These are phyloP conservation scores for Drosophila leontia DNA, from an alignment of 1,140 invertebrate species.

Conservation along the genomic window DNA sequence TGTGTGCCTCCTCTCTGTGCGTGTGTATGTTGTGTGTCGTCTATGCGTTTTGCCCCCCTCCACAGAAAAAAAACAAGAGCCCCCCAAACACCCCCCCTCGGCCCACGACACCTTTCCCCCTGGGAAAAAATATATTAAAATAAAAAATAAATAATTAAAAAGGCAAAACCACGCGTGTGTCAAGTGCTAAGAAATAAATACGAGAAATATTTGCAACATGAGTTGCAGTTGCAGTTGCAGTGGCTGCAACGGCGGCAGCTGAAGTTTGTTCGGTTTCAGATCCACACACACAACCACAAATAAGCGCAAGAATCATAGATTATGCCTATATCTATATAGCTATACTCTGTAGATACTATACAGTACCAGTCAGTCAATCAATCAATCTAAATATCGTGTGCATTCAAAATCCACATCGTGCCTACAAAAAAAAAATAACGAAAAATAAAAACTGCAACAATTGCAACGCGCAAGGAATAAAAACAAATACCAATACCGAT, in stretches of 20 bases:
- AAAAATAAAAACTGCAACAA: constrained; percentile 53
- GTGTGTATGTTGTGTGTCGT: constrained; percentile 28
- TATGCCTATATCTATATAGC: constrained; percentile 34
- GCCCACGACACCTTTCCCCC: constrained; percentile 1
- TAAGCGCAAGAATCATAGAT: constrained; percentile 41
- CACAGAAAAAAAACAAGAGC: neutral
- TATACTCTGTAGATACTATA: constrained; percentile 17
- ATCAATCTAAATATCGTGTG: constrained; percentile 55
- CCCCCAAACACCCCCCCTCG: constrained; percentile 10
- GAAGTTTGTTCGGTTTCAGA: constrained; percentile 76
- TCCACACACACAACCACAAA: constrained; percentile 36
- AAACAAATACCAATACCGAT: constrained; percentile 8
- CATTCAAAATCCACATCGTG: constrained; percentile 81
- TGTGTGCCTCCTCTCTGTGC: constrained; percentile 30
- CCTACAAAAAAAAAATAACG: constrained; percentile 42
- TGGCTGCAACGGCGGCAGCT: constrained; percentile 48
- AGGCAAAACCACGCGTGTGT: constrained; percentile 40
- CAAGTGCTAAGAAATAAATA: constrained; percentile 19
- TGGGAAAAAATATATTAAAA: constrained; percentile 13
- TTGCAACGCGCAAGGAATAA: constrained; percentile 46
- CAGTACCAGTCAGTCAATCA: constrained; percentile 50
- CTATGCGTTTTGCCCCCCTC: constrained; percentile 37
- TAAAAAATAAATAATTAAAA: constrained; percentile 14
- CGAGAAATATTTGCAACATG: constrained; percentile 67
- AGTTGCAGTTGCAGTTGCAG: constrained; percentile 25